A percentile compares a stretch with the other conserved stretches of the same genome.
These are phyloP conservation scores for Mus caroli DNA, from an alignment of 2,797 vertebrate genomes.

Conservation along the genomic window DNA sequence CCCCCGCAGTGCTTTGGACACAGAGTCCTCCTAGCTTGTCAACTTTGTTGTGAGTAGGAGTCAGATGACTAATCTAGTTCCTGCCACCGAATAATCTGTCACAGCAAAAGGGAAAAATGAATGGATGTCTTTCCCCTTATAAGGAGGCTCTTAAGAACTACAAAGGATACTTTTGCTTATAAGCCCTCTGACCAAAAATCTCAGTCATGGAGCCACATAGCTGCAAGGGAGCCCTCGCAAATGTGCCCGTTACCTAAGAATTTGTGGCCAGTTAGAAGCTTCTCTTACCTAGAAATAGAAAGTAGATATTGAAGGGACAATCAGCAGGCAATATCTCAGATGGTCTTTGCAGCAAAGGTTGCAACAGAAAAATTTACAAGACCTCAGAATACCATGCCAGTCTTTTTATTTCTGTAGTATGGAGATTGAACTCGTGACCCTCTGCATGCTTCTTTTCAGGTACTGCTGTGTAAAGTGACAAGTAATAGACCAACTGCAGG, in stretches of 20 bases:
- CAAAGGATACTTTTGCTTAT: background rate
- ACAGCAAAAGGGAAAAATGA: background rate
- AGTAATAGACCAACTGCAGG: background rate
- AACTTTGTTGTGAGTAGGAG: background rate
- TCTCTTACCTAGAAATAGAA: constrained; percentile 23
- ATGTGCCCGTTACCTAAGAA: background rate
- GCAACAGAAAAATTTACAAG: background rate
- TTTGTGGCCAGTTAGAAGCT: background rate
- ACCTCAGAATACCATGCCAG: no score
- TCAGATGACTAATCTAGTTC: background rate
- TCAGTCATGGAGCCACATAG: no score
- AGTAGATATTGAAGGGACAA: background rate
- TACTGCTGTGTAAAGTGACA: background rate
- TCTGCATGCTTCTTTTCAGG: background rate
- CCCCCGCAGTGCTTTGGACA: background rate
- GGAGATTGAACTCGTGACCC: background rate
- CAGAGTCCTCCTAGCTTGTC: background rate
- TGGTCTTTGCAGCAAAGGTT: background rate
- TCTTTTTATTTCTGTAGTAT: background rate
- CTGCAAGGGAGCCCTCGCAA: background rate
- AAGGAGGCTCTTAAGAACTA: background rate
- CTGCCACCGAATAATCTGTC: background rate
- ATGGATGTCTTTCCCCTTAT: background rate
- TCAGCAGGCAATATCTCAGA: background rate
- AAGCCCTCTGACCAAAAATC: background rate